Base-by-base conservation (phyloP, 2,113 vertebrate species). In the Macquaria australasica region DNA sequence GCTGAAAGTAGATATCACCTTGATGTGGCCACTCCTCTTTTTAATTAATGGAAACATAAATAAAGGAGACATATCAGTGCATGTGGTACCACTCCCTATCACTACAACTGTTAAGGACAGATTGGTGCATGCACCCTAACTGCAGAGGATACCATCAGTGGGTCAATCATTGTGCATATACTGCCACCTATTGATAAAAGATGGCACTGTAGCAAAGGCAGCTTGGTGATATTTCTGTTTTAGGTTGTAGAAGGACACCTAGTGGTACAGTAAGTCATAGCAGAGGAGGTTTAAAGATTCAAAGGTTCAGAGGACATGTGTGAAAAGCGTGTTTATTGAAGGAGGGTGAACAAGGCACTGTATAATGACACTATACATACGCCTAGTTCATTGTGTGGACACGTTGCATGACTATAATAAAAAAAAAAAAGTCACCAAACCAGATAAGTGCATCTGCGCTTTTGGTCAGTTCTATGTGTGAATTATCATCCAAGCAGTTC, bases 321-420 rank as follows among this genome's bases (percentile, higher is more conserved):
- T 77, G 37, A 79, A 87, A 82, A 84, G 4, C 48, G 6, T 64
- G 23, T 94, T 94, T 94, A 93, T 92, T 95, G 37, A 37, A 6
- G 28, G 28, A 59, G 18, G 18, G 7, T 76, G 51, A 68, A 73
- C 21, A 91, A 94, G 92, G 93, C 91, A 94, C 86, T 74, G 58
- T 71, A 75, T 39, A 78, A 11, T 59, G 58, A 73, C 6, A 53
- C 34, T 50, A 23, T 9, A 67, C 5, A 73, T 10, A 16, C 21
- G 14, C 3, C 7, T 34, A 4, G 55, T 59, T 76, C 55, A 68
- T 1, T 48, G 51, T 21, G n/a, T 79, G 48, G 16, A 51, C 16
- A 68, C 2, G 1, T 2, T 43, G 28, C 37, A 39, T 21, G 31
- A 59, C 28, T 81, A 39, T 43, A 53, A 39, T 0, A 11, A 43